Conservation (phyloP, 2,113 vertebrate genomes). For the Mellivora capensis region DNA sequence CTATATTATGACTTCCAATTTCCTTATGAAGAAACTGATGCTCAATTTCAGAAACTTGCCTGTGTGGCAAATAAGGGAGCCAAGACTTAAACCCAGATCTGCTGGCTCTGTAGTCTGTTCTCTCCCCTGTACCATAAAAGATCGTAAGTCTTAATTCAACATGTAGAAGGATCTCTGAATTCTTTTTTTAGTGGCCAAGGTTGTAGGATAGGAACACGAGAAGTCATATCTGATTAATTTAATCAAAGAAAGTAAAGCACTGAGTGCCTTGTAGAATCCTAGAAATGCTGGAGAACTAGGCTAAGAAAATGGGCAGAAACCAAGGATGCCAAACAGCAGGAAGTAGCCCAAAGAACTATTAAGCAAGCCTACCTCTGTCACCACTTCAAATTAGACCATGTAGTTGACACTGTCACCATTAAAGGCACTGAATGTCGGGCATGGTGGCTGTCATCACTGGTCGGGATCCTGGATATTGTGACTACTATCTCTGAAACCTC, state of each 20-base stretch:
- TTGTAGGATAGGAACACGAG: not conserved
- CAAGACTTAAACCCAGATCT: not conserved
- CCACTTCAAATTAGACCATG: not conserved
- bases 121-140: not conserved
- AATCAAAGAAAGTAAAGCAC: not conserved
- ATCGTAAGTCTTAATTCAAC: not conserved
- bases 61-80: not conserved
- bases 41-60: not conserved
- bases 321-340: not conserved
- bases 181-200: not conserved
- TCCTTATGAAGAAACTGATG: not conserved
- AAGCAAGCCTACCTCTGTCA: not conserved
- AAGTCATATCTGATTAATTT: not conserved
- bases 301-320: not conserved
- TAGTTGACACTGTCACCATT: not conserved
- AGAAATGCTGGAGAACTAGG: not conserved
- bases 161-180: not conserved
- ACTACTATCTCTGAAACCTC: not conserved
- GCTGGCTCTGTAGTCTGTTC: not conserved
- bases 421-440: fast-evolving
- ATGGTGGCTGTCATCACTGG: not conserved
- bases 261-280: not conserved
- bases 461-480: not conserved
- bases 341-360: not conserved
- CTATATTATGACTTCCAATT: not conserved